Percentiles rank a stretch among this genome's conserved stretches.
Conservation (phyloP, 2,888 invertebrate species). For the Ichneumoninae sp. region DNA sequence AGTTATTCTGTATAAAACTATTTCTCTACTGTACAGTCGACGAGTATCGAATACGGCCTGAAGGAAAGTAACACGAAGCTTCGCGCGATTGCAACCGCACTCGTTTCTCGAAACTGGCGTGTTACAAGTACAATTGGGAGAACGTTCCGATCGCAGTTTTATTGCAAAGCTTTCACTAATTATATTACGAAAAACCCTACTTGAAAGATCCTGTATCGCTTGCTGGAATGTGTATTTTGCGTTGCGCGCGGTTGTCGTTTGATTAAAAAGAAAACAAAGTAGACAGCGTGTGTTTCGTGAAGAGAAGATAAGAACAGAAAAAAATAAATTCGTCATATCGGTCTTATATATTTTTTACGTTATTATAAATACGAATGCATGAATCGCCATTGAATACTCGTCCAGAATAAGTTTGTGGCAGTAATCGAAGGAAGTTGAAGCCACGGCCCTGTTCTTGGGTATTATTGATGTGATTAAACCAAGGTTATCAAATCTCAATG, state of each 20-base stretch:
- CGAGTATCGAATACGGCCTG: conserved; percentile 56
- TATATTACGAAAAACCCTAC: conserved; percentile 20
- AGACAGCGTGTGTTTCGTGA: conserved; percentile 17
- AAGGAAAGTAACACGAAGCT: conserved; percentile 15
- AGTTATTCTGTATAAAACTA: conserved; percentile 49
- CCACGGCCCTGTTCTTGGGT: conserved; percentile 81
- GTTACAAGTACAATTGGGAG: conserved; percentile 6
- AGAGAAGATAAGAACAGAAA: conserved; percentile 5
- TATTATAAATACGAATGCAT: conserved; percentile 59
- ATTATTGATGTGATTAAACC: conserved; percentile 83
- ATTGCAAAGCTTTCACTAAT: conserved; percentile 49
- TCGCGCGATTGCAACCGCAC: conserved; percentile 18
- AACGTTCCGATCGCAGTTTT: conserved; percentile 45
- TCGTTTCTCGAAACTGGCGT: conserved; percentile 19
- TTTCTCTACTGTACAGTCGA: conserved; percentile 57
- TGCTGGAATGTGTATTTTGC: conserved; percentile 51
- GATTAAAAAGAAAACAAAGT: conserved; percentile 19
- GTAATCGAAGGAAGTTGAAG: conserved; percentile 70
- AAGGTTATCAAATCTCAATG: conserved; percentile 81
- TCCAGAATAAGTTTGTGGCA: conserved; percentile 66
- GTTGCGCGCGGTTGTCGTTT: conserved; percentile 33
- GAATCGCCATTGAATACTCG: conserved; percentile 67
- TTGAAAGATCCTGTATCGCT: conserved; percentile 42
- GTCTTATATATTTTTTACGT: conserved; percentile 64
- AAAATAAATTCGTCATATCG: conserved; percentile 34